Percentiles rank a stretch among this genome's conserved stretches.
phyloP scores from a whole-genome alignment of 2,113 vertebrate genomes.

The Vombatus ursinus region DNA sequence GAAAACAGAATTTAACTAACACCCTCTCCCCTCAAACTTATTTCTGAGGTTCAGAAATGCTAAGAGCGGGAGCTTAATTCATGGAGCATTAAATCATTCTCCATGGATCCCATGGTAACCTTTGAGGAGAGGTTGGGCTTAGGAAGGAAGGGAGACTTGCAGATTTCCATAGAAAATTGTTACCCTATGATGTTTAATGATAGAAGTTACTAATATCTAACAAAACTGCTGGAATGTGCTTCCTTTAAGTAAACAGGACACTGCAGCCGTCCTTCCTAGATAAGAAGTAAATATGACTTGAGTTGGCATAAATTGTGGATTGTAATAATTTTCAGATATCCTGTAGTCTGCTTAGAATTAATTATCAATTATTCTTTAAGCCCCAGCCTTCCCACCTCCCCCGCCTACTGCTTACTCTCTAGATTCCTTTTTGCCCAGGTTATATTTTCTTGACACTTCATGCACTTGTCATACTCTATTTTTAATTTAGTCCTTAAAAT shows the following conservation, averaged over 20 bases:
- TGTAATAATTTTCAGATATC: background rate
- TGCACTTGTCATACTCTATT: background rate
- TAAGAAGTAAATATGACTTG: background rate
- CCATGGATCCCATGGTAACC: too few species aligned
- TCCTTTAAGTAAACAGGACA: constrained; percentile 5
- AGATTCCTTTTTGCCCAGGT: background rate
- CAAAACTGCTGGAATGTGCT: background rate
- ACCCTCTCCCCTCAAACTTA: background rate
- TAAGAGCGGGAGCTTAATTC: constrained; percentile 9
- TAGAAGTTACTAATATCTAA: too few species aligned
- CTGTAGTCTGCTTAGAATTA: background rate
- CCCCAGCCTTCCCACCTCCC: background rate
- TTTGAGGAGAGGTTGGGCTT: too few species aligned
- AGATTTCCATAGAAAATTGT: too few species aligned
- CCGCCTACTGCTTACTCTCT: background rate
- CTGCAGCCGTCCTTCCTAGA: constrained; percentile 19
- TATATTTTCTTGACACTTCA: background rate
- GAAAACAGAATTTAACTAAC: background rate
- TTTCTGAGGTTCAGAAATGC: background rate
- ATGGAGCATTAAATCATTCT: too few species aligned
- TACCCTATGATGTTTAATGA: too few species aligned
- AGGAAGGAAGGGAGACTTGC: too few species aligned
- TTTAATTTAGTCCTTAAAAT: constrained; percentile 1
- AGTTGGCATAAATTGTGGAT: background rate
- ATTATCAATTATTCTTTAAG: constrained; percentile 27